These are phyloP conservation scores for Platysternon megacephalum DNA, from an alignment of 2,113 vertebrate species.

Conservation along the genomic window DNA sequence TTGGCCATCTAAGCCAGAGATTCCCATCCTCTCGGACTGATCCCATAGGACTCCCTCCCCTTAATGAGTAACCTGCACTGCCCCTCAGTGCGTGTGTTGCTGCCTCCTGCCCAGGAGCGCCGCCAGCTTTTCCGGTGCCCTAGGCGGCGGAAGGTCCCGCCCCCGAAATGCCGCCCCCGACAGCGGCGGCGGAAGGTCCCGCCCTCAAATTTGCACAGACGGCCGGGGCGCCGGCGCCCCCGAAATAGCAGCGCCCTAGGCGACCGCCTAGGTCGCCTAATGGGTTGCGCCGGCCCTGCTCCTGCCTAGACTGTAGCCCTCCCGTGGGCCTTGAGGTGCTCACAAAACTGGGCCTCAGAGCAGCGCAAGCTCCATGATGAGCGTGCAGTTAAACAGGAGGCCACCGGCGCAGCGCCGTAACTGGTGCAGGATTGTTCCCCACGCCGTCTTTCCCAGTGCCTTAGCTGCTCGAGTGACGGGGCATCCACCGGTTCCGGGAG, in stretches of 20 bases:
- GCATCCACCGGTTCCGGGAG: not conserved
- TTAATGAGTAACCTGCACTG: not conserved
- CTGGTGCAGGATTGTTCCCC: not conserved
- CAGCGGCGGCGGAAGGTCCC: no score
- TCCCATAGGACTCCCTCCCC: not conserved
- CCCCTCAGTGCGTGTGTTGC: not conserved
- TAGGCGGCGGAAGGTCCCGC: no score
- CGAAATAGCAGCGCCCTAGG: no score
- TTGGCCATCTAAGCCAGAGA: not conserved
- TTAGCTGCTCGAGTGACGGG: fast-evolving
- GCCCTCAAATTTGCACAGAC: no score
- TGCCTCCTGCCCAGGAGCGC: no score
- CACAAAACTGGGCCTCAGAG: not conserved
- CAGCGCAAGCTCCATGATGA: not conserved
- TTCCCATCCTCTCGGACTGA: not conserved
- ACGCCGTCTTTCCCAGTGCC: fast-evolving
- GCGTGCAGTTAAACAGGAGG: not conserved
- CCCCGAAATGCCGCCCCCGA: no score
- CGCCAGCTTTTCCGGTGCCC: no score
- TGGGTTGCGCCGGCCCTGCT: no score
- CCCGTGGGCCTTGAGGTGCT: not conserved
- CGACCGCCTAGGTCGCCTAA: no score
- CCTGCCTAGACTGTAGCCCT: not conserved
- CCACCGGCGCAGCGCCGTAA: fast-evolving
- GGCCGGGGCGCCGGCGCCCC: no score